phyloP scores from a whole-genome alignment of 2,113 vertebrate genomes.

The Casuarius casuarius region DNA sequence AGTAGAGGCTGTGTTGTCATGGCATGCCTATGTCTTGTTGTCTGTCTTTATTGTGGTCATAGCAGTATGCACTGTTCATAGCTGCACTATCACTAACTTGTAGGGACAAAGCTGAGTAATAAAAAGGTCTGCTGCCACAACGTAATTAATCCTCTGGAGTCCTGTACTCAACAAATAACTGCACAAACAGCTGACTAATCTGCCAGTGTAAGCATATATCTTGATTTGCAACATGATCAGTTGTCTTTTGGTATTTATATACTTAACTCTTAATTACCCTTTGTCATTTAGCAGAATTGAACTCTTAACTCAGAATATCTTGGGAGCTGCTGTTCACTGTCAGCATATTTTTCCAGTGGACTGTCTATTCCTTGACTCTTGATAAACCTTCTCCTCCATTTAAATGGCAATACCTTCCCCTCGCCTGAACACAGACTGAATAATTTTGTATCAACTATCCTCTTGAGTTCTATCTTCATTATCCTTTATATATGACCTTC shows the following conservation, averaged over 20 bases:
- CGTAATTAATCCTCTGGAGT: constrained; percentile 49
- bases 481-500: neutral
- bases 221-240: neutral
- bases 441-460: neutral
- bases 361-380: neutral
- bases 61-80: neutral
- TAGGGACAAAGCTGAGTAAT: neutral
- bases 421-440: neutral
- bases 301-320: neutral
- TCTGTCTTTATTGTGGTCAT: neutral
- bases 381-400: neutral
- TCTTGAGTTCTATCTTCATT: neutral
- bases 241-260: neutral
- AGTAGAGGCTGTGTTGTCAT: neutral
- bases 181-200: neutral
- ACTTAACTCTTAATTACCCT: neutral
- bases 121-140: neutral
- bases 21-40: neutral
- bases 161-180: neutral
- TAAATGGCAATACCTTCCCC: neutral
- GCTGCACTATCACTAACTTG: constrained; percentile 8
- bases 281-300: neutral
- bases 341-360: neutral
- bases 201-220: neutral
- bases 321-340: neutral